Evolutionary conservation across 2,113 vertebrate genomes (phyloP).

Genomic region (Odobenus rosmarus): DNA sequence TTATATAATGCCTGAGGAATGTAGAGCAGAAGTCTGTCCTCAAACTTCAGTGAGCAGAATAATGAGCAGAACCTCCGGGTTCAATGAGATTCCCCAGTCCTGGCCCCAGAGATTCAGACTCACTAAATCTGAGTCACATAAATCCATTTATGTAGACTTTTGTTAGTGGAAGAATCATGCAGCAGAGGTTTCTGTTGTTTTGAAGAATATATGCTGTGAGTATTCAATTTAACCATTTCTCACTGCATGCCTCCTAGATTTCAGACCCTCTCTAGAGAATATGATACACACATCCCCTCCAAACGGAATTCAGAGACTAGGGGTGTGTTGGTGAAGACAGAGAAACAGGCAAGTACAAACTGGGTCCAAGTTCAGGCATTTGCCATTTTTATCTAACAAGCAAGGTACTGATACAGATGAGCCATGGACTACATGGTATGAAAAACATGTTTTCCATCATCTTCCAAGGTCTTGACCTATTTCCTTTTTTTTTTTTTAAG

Average conservation of each 20-base stretch:
- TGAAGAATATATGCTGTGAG: background rate
- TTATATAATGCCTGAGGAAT: background rate
- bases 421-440: background rate
- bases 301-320: background rate
- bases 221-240: background rate
- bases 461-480: background rate
- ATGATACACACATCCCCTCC: background rate
- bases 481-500: background rate
- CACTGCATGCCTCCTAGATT: background rate
- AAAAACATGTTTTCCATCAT: background rate
- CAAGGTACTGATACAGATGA: background rate
- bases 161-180: background rate
- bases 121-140: background rate
- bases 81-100: background rate
- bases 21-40: background rate
- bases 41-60: background rate
- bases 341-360: background rate
- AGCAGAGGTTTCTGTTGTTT: background rate
- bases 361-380: background rate
- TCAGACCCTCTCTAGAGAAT: background rate
- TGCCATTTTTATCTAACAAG: constrained; percentile 13
- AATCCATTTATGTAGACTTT: background rate
- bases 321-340: background rate
- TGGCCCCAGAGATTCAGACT: background rate
- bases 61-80: background rate